Base-by-base conservation (phyloP, 2,113 vertebrate genomes). In the Numenius arquata region DNA sequence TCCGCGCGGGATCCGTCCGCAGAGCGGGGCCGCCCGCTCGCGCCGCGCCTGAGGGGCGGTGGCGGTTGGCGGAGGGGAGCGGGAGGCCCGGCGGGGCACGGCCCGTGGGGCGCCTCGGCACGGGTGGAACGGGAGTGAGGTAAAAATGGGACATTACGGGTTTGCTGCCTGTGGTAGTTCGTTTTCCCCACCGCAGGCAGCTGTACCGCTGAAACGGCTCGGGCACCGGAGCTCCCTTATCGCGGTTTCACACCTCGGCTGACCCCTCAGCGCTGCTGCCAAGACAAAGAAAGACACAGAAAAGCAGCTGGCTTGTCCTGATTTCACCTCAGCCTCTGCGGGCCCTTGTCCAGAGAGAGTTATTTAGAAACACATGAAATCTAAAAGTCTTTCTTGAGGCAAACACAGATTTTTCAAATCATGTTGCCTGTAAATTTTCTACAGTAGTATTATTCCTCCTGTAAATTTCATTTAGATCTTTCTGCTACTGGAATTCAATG, bases 1-100 rank as follows among this genome's bases (percentile, higher is more conserved):
- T 9, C 53, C n/a, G 80, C 68, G 76, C 67, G 89, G 88, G 87
- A 97, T 98, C 96, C 95, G 62, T 98, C 98, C 98, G 97, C 98
- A 36, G 75, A 32, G 21, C 26, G 74, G 23, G 18, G 36, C 45
- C 30, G 56, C 21, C 34, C 65, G 59, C 2, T 30, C 62, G n/a
- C 38, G 4, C 8, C 5, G 4, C 70, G 70, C 59, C 61, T 50
- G 53, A 85, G 74, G 79, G 71, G 80, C 78, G 15, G 73, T 3
- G 22, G 19, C 26, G 11, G 19, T 1, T 2, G 14, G n/a, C 21
- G 58, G 58, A 34, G 55, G 12, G 56, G 56, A 34, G 56, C 58
- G 34, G 34, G 58, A 6, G 56, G 34, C 56, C 48, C 32, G 17
- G 11, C 1, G 9, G 63, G 11, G n/a, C 22, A 2, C 8, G 30